Percentiles rank a stretch among this genome's conserved stretches.
phyloP scores from a whole-genome alignment of 2,113 vertebrate species.

The Chlorodrepanis virens region DNA sequence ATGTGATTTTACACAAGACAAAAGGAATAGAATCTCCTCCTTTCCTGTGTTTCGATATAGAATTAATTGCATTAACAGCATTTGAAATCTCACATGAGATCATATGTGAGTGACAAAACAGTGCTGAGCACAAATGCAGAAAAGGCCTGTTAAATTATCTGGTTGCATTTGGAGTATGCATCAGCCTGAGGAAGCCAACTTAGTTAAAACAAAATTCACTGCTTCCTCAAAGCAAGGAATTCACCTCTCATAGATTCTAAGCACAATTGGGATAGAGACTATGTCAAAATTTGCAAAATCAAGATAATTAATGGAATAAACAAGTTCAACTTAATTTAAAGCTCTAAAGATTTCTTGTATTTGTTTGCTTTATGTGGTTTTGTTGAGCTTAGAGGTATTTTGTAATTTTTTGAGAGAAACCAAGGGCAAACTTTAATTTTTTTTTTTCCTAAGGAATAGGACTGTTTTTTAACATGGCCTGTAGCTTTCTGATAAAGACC shows the following conservation, averaged over 20 bases:
- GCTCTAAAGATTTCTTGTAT: not conserved
- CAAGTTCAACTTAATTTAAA: not conserved
- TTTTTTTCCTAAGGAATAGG: not conserved
- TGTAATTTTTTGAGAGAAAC: not conserved
- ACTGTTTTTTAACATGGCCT: not conserved
- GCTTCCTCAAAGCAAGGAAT: not conserved
- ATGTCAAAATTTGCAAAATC: not conserved
- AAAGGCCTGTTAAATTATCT: not conserved
- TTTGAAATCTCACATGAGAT: not conserved
- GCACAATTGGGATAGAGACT: not conserved
- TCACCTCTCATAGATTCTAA: not conserved
- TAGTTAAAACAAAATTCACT: not conserved
- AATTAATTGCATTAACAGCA: not conserved
- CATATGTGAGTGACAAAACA: not conserved
- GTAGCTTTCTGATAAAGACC: not conserved
- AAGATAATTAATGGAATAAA: not conserved
- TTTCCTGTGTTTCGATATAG: not conserved
- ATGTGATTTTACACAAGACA: not conserved
- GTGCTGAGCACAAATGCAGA: not conserved
- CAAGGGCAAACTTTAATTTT: not conserved
- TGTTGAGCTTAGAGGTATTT: rapidly evolving
- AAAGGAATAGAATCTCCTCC: not conserved
- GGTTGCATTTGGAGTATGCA: not conserved
- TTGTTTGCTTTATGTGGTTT: not conserved
- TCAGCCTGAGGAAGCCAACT: not conserved